A percentile compares a stretch with the other conserved stretches of the same genome.
Conservation (phyloP, 1,140 invertebrate species). For the Popillia japonica region DNA sequence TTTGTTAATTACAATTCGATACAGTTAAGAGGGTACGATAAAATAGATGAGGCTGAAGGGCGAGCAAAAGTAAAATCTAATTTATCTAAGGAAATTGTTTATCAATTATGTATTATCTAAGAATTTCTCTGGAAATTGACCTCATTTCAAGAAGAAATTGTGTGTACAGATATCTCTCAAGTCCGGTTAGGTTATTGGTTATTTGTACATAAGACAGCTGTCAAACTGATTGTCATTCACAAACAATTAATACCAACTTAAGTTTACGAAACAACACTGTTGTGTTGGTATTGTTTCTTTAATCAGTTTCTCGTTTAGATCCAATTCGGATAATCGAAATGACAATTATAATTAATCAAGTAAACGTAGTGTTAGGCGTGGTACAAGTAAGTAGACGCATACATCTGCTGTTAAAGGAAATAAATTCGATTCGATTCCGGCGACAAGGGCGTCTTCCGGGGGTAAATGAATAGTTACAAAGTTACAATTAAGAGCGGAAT, state of each 20-base stretch:
- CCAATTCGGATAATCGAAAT: not conserved
- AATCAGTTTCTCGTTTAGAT: not conserved
- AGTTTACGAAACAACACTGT: too few species aligned
- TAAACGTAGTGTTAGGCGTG: not conserved
- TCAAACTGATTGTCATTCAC: not conserved
- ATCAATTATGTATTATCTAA: slow-evolving; percentile 6
- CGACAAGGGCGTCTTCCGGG: not conserved
- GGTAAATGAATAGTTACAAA: not conserved
- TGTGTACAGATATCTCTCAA: too few species aligned
- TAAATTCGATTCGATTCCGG: not conserved
- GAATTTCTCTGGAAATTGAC: not conserved
- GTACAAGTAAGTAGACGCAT: not conserved
- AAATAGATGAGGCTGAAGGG: not conserved
- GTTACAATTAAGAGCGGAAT: not conserved
- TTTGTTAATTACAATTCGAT: slow-evolving; percentile 35
- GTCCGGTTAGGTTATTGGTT: too few species aligned
- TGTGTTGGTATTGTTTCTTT: not conserved
- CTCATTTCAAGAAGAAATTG: not conserved
- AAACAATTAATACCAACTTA: too few species aligned
- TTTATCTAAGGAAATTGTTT: slow-evolving; percentile 5
- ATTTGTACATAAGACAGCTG: not conserved
- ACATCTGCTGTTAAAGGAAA: not conserved
- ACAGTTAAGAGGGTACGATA: slow-evolving; percentile 26
- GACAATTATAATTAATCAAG: slow-evolving; percentile 3
- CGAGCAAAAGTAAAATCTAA: slow-evolving; percentile 4